Percentiles rank a stretch among this genome's conserved stretches.
phyloP scores from a whole-genome alignment of 2,113 vertebrate species.

The Chaetodon auriga region DNA sequence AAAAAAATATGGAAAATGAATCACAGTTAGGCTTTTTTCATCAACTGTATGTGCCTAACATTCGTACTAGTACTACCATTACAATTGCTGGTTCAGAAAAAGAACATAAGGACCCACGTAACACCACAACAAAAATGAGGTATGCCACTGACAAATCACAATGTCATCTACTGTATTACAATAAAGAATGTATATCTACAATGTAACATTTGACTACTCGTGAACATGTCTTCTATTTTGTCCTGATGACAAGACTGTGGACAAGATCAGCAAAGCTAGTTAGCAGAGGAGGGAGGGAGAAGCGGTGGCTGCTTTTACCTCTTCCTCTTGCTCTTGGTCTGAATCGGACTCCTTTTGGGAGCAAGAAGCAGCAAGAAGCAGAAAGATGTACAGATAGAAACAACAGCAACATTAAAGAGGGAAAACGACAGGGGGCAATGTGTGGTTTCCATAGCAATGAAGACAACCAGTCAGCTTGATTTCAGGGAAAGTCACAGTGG shows the following conservation, averaged over 20 bases:
- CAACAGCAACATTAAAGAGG: constrained; percentile 68
- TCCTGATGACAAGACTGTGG: constrained; percentile 13
- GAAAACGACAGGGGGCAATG: constrained; percentile 82
- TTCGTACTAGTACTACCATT: not conserved
- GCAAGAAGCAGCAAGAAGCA: constrained; percentile 85
- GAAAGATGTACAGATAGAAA: constrained; percentile 76
- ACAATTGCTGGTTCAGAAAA: constrained; percentile 13
- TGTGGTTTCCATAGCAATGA: constrained; percentile 71
- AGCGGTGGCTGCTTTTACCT: constrained; percentile 88
- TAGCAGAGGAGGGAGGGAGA: constrained; percentile 39
- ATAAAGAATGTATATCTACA: not conserved
- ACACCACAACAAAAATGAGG: constrained; percentile 10
- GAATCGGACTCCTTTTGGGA: constrained; percentile 96
- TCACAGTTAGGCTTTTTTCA: constrained; percentile 32
- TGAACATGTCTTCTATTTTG: not conserved
- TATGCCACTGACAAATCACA: not conserved
- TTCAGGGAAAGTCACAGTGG: constrained; percentile 2
- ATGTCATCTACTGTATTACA: not conserved
- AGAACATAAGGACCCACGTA: not conserved
- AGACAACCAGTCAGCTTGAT: constrained; percentile 49
- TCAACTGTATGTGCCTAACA: not conserved
- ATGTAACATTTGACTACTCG: not conserved
- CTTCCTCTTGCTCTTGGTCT: constrained; percentile 95
- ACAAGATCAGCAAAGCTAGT: constrained; percentile 47
- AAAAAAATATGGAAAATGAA: constrained; percentile 76